Evolutionary conservation across 1,140 invertebrate species (phyloP).

Genomic region (Teleopsis dalmanni): DNA sequence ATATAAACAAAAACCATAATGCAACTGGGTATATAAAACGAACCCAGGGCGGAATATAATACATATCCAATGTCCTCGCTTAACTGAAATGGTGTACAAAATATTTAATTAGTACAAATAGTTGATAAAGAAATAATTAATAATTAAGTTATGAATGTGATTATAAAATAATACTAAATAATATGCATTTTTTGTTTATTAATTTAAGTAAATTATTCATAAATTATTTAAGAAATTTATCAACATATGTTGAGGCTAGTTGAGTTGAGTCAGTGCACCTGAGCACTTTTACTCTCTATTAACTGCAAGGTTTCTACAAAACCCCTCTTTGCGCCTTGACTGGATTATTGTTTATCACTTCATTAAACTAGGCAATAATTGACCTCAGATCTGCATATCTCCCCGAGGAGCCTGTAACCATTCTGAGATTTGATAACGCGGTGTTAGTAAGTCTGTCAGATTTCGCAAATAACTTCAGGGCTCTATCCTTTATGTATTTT

Average conservation of each 20-base stretch:
- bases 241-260: not conserved
- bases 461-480: too few species aligned
- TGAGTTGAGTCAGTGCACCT: too few species aligned
- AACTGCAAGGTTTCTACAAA: too few species aligned
- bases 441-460: too few species aligned
- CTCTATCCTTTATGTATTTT: too few species aligned
- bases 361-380: too few species aligned
- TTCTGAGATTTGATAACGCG: too few species aligned
- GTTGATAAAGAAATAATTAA: not conserved
- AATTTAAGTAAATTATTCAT: not conserved
- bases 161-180: not conserved
- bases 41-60: constrained; percentile 93
- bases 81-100: constrained; percentile 71
- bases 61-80: constrained; percentile 95
- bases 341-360: too few species aligned
- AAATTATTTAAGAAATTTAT: not conserved
- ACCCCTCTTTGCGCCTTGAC: too few species aligned
- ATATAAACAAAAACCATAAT: constrained; percentile 99
- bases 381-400: too few species aligned
- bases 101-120: constrained; percentile 2
- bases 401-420: too few species aligned
- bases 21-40: constrained; percentile 97
- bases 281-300: too few species aligned
- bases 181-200: not conserved
- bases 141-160: not conserved